Conservation (phyloP, 1,140 invertebrate genomes). For the Drosophila pectinifera region DNA sequence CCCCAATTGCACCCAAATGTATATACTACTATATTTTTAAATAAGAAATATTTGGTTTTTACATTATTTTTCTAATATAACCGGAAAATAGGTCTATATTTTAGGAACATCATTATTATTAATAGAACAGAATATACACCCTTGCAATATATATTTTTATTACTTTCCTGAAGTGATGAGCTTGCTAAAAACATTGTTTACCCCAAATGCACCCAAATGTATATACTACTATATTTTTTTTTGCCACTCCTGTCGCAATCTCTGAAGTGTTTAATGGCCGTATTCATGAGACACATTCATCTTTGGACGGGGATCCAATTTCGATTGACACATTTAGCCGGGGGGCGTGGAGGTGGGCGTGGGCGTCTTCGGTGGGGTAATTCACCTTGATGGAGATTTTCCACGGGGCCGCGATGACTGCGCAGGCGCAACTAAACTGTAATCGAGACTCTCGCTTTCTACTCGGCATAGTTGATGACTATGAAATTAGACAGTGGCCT, state of each 20-base stretch:
- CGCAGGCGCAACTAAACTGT: slow-evolving; percentile 62
- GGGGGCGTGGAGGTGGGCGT: slow-evolving; percentile 14
- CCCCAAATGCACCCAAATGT: background rate
- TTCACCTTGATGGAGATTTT: slow-evolving; percentile 52
- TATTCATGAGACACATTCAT: slow-evolving; percentile 32
- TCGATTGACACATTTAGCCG: slow-evolving; percentile 41
- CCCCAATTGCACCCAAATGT: too few species aligned
- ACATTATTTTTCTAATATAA: background rate
- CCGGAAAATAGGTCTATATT: background rate
- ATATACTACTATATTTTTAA: too few species aligned
- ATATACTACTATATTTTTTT: background rate
- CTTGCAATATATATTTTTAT: background rate
- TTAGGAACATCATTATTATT: background rate
- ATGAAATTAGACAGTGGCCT: slow-evolving; percentile 61
- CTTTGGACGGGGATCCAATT: slow-evolving; percentile 26
- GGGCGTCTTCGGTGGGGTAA: slow-evolving; percentile 29
- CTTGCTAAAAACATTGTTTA: slow-evolving; percentile 3
- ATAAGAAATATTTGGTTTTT: too few species aligned
- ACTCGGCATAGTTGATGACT: slow-evolving; percentile 62
- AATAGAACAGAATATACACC: too few species aligned
- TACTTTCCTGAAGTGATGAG: background rate
- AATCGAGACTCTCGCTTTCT: slow-evolving; percentile 77
- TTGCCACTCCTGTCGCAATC: slow-evolving; percentile 31
- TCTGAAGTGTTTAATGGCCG: slow-evolving; percentile 13
- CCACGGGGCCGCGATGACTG: slow-evolving; percentile 51